phyloP scores from a whole-genome alignment of 2,888 invertebrate species.

The Conistra vaccinii region DNA sequence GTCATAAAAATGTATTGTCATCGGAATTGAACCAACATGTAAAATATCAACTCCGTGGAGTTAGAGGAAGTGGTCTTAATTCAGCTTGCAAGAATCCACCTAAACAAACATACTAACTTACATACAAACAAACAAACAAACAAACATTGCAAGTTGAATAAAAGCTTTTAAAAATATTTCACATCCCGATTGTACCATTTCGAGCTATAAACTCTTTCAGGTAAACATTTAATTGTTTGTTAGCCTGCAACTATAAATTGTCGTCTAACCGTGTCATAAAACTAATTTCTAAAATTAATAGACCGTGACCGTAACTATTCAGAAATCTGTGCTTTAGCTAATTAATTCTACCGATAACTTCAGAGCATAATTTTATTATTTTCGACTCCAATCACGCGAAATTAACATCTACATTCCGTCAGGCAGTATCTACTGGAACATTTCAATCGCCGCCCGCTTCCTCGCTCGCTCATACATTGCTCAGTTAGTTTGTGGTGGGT shows the following conservation, averaged over 20 bases:
- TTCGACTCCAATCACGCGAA: constrained; percentile 21
- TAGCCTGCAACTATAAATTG: neutral
- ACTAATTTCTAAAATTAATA: constrained; percentile 26
- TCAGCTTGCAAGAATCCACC: no score
- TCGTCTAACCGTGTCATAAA: constrained; percentile 2
- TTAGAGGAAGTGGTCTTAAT: no score
- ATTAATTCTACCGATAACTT: constrained; percentile 23
- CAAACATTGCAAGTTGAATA: no score
- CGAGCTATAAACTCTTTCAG: neutral
- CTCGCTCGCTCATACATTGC: constrained; percentile 67
- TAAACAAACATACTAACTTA: no score
- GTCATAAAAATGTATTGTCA: no score
- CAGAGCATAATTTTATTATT: constrained; percentile 15
- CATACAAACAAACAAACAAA: no score
- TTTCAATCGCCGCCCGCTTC: constrained; percentile 57
- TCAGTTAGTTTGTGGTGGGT: constrained; percentile 71
- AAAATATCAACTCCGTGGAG: no score
- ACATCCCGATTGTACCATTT: neutral
- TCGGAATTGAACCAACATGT: no score
- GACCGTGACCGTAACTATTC: constrained; percentile 7
- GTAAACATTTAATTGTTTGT: neutral
- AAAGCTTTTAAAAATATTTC: no score
- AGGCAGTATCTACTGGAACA: constrained; percentile 26
- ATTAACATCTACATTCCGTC: constrained; percentile 28
- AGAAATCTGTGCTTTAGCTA: constrained; percentile 24